Evolutionary conservation across 30 jellyfish, hydroid and myxozoan genomes (phyloP), one percentile per base, ranked within the genome.

Genomic region (Cassiopea andromeda): DNA sequence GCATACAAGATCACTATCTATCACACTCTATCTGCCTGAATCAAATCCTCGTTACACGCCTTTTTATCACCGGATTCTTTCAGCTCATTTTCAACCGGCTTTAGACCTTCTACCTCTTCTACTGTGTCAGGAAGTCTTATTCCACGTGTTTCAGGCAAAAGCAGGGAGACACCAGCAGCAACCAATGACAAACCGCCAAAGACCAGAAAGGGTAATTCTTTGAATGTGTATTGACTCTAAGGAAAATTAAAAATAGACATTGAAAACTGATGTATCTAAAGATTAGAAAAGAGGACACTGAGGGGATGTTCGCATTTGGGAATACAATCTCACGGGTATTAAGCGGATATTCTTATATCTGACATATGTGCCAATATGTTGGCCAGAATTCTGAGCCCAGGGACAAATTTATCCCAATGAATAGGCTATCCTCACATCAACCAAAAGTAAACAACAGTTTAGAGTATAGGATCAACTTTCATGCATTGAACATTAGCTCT

Each of bases 71-170:
- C 64, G 44, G 17, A 3, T 44, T 86, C 77, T 46, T 49, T 75
- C 61, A 86, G 82, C 89, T 86, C 93, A 6, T 57, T 2, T 27
- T 77, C 93, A 60, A 6, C 78, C 1, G 74, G 74, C 60, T 87
- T 78, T 2, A 70, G 43, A 12, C 92, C 96, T 79, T 93, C 94
- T 43, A 89, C 90, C 60, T 93, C 98, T 44, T 93, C 98, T 2
- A 93, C 85, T 4, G 93, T 84, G 43, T 93, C 97, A 1, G 98
- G 96, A 14, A 93, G 89, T 47, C 58, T 44, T 19, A 71, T 89
- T 14, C 97, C 98, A 47, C 85, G 73, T 46, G 98, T 93, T 50
- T 93, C 98, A 2, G 98, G 98, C 66, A 93, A 61, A 8, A 93
- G 92, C 19, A 87, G 72, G 1, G 97, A 68, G 16, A 88, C 86